Percentiles rank a stretch among this genome's conserved stretches.
Evolutionary conservation across 1,140 invertebrate genomes (phyloP).

Genomic region (Dinoponera quadriceps): DNA sequence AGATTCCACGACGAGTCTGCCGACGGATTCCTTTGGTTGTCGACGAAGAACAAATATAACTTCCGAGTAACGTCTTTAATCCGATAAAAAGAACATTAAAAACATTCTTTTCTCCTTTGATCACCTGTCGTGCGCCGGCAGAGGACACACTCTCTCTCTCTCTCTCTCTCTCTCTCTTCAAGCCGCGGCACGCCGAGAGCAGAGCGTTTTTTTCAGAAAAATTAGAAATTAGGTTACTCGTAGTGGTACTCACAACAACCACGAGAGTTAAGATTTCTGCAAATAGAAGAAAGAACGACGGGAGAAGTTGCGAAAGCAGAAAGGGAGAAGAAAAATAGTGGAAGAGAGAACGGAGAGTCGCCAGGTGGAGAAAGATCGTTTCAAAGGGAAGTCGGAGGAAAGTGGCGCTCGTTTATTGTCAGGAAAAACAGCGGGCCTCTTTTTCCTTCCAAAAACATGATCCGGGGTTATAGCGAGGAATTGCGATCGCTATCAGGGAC

Average conservation of each 20-base stretch:
- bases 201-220: slow-evolving; percentile 28
- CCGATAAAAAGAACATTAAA: slow-evolving; percentile 28
- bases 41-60: slow-evolving; percentile 34
- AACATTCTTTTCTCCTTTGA: slow-evolving; percentile 50
- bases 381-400: slow-evolving; percentile 21
- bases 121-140: not conserved
- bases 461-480: slow-evolving; percentile 6
- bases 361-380: not conserved
- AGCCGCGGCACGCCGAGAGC: not conserved
- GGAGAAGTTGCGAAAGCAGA: too few relatives aligned
- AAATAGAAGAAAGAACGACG: slow-evolving; percentile 9
- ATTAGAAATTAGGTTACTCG: slow-evolving; percentile 45
- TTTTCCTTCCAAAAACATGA: not conserved
- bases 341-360: not conserved
- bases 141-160: not conserved
- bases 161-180: not conserved
- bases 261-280: slow-evolving; percentile 31
- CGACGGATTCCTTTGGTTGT: not conserved
- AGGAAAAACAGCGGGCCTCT: slow-evolving; percentile 14
- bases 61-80: slow-evolving; percentile 42
- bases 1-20: not conserved
- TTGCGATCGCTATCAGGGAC: slow-evolving; percentile 35
- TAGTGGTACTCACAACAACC: slow-evolving; percentile 12
- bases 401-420: slow-evolving; percentile 9
- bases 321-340: too few relatives aligned